Conservation (phyloP, 2,113 vertebrate species). For the Thomomys bottae region DNA sequence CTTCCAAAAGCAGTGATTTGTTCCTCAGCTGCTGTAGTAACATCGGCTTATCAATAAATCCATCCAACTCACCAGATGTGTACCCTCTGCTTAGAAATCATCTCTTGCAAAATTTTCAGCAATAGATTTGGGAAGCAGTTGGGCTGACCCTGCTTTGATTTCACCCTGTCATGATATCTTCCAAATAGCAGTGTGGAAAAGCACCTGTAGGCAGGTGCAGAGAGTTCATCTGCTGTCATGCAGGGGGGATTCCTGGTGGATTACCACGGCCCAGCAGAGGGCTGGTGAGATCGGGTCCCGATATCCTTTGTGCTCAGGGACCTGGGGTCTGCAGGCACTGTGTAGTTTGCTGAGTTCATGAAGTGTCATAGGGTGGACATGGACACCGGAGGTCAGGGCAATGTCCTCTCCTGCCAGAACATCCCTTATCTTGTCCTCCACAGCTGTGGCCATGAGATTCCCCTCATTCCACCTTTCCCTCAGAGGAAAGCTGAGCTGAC, state of each 20-base stretch:
- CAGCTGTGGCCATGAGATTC: no score
- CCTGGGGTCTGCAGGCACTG: rapidly evolving
- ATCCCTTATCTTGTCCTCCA: not conserved
- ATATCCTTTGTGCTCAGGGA: not conserved
- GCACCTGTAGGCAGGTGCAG: not conserved
- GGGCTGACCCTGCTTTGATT: not conserved
- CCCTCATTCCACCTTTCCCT: not conserved
- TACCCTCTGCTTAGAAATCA: no score
- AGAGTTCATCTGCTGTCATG: not conserved
- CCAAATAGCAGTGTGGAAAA: not conserved
- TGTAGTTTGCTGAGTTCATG: not conserved
- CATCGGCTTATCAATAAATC: no score
- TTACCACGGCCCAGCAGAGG: no score
- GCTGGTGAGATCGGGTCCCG: not conserved
- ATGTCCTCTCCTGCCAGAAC: not conserved
- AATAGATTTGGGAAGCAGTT: not conserved
- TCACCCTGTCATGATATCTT: not conserved
- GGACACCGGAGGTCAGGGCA: no score
- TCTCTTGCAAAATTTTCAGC: not conserved
- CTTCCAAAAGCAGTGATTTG: no score
- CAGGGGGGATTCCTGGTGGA: no score
- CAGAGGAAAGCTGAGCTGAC: rapidly evolving
- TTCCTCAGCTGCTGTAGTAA: no score
- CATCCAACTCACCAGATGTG: no score
- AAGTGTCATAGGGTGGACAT: not conserved